Evolutionary conservation across 2,797 vertebrate species (phyloP).

Genomic region (Trematomus bernacchii): DNA sequence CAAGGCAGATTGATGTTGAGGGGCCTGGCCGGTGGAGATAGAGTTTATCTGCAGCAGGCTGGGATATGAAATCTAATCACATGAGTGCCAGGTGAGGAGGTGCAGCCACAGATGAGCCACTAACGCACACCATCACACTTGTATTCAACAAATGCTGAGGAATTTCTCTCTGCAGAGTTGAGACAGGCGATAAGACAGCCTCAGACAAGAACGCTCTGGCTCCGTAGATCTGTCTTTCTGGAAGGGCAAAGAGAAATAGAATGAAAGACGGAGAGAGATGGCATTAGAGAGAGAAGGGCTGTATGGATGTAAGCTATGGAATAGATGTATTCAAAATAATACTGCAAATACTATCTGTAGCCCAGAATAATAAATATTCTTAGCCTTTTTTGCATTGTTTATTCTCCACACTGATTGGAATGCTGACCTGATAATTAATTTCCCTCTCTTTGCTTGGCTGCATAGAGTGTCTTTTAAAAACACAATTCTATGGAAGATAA

Average conservation of each 20-base stretch:
- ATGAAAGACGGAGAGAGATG: slow-evolving; percentile 51
- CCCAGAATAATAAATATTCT: slow-evolving; percentile 63
- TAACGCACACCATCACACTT: slow-evolving; percentile 74
- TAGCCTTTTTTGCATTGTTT: slow-evolving; percentile 43
- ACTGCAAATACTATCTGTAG: slow-evolving; percentile 64
- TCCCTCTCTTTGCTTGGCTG: not conserved
- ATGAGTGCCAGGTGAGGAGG: slow-evolving; percentile 83
- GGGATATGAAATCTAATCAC: slow-evolving; percentile 85
- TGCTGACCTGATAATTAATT: slow-evolving; percentile 34
- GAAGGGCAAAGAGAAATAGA: slow-evolving; percentile 64
- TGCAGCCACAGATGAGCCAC: slow-evolving; percentile 78
- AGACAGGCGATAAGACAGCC: slow-evolving; percentile 79
- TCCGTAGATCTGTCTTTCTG: slow-evolving; percentile 72
- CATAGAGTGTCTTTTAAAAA: slow-evolving; percentile 34
- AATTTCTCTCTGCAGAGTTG: slow-evolving; percentile 76
- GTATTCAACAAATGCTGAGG: slow-evolving; percentile 82
- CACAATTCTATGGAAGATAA: slow-evolving; percentile 26
- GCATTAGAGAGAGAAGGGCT: slow-evolving; percentile 31
- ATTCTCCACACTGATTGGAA: slow-evolving; percentile 32
- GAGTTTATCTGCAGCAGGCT: slow-evolving; percentile 80
- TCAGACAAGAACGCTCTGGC: slow-evolving; percentile 76
- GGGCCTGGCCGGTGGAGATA: slow-evolving; percentile 84
- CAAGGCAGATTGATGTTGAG: slow-evolving; percentile 78
- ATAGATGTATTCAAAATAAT: slow-evolving; percentile 54
- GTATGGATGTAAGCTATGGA: not conserved